These are phyloP conservation scores for Ariolimax columbianus DNA, from an alignment of 2,888 invertebrate genomes.

Conservation along the genomic window DNA sequence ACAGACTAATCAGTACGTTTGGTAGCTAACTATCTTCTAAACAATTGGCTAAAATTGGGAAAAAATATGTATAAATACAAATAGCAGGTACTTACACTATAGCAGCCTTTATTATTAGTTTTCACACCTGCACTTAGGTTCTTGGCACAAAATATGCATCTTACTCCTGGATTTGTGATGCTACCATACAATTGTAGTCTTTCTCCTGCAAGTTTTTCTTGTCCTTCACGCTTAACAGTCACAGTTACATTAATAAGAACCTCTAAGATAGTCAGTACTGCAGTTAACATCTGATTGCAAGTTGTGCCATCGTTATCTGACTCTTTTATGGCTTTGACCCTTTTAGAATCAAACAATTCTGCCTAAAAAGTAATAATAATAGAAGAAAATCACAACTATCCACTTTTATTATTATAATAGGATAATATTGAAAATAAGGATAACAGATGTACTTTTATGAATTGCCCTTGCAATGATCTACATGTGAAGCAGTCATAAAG, in stretches of 20 bases:
- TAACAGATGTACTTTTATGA: background rate
- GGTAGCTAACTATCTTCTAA: background rate
- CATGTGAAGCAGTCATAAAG: background rate
- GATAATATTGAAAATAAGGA: background rate
- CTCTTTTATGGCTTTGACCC: background rate
- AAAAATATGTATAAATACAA: background rate
- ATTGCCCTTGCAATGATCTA: background rate
- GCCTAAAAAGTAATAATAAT: constrained; percentile 21
- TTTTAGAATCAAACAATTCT: background rate
- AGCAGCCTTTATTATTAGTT: constrained; percentile 22
- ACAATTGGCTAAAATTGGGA: background rate
- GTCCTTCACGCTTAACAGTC: background rate
- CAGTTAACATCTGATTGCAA: constrained; percentile 39
- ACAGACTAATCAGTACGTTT: too few species aligned
- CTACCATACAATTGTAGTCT: background rate
- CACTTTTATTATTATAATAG: background rate
- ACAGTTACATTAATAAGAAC: constrained; percentile 8
- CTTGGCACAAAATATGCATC: constrained; percentile 47
- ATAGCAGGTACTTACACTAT: constrained; percentile 25
- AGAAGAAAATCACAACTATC: background rate
- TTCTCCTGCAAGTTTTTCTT: background rate
- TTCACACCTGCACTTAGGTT: background rate
- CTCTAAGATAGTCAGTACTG: constrained; percentile 21
- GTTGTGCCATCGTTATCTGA: background rate
- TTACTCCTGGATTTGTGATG: background rate